A percentile compares a stretch with the other conserved stretches of the same genome.
Conservation (phyloP, 2,113 vertebrate genomes). For the Ammodytes marinus region DNA sequence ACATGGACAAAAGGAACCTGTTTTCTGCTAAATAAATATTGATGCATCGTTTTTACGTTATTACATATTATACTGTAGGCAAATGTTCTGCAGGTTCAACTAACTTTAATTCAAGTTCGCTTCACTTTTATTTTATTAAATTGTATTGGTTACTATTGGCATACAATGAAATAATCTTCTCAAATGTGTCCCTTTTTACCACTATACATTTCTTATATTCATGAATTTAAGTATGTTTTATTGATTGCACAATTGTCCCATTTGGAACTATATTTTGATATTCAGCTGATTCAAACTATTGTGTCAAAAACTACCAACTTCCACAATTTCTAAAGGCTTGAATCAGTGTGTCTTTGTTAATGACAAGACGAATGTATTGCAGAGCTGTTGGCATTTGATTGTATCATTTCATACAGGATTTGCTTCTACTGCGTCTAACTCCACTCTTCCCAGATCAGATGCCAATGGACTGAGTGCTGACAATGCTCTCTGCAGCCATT, state of each 20-base stretch:
- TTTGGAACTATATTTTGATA: too few species aligned
- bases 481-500: constrained; percentile 1
- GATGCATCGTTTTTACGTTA: not conserved
- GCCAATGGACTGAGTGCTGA: constrained; percentile 28
- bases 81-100: not conserved
- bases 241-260: too few species aligned
- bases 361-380: not conserved
- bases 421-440: constrained; percentile 10
- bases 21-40: constrained; percentile 2
- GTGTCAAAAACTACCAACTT: not conserved
- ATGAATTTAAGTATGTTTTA: too few species aligned
- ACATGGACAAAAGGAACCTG: not conserved
- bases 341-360: not conserved
- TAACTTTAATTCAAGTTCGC: not conserved
- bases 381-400: constrained; percentile 1
- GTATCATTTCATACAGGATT: constrained; percentile 5
- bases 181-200: not conserved
- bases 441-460: not conserved
- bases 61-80: not conserved
- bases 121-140: not conserved
- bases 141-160: not conserved
- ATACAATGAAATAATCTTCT: not conserved
- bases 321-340: not conserved
- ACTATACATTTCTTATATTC: too few species aligned
- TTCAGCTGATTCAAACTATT: too few species aligned